Percentiles rank a stretch among this genome's conserved stretches.
These are phyloP conservation scores for Trididemnum nubilum DNA, from an alignment of 23 tunicate genomes.

Conservation along the genomic window DNA sequence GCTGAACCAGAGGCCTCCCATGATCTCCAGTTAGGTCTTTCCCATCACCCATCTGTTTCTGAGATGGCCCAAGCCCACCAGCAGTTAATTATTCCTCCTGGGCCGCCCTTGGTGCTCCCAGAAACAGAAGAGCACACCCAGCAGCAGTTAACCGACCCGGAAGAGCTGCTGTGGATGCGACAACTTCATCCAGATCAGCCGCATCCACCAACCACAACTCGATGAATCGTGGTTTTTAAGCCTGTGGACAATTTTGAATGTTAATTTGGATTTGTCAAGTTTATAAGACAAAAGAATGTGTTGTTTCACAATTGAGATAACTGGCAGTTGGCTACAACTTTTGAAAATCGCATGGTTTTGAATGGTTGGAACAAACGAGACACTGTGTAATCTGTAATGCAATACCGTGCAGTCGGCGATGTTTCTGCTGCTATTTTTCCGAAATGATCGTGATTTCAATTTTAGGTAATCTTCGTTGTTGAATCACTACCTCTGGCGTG, in stretches of 20 bases:
- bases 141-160: slow-evolving; percentile 36
- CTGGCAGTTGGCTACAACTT: too few relatives aligned
- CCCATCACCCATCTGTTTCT: slow-evolving; percentile 3
- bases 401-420: not conserved
- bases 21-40: slow-evolving; percentile 16
- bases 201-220: slow-evolving; percentile 64
- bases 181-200: slow-evolving; percentile 32
- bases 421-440: not conserved
- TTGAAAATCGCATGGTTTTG: too few relatives aligned
- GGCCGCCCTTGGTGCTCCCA: slow-evolving; percentile 29
- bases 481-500: too few relatives aligned
- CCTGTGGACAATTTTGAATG: too few relatives aligned
- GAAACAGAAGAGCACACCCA: slow-evolving; percentile 39
- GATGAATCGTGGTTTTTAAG: not conserved
- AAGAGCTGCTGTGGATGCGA: slow-evolving; percentile 65
- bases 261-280: too few relatives aligned
- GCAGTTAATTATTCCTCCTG: not conserved
- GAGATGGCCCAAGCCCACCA: slow-evolving; percentile 28
- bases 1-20: slow-evolving; percentile 48
- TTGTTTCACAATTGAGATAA: too few relatives aligned
- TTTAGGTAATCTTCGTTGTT: too few relatives aligned
- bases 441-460: not conserved
- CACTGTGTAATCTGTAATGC: too few relatives aligned
- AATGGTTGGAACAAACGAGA: too few relatives aligned
- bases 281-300: too few relatives aligned